These are phyloP conservation scores for Carassius auratus DNA, from an alignment of 2,113 vertebrate genomes.

Conservation along the genomic window DNA sequence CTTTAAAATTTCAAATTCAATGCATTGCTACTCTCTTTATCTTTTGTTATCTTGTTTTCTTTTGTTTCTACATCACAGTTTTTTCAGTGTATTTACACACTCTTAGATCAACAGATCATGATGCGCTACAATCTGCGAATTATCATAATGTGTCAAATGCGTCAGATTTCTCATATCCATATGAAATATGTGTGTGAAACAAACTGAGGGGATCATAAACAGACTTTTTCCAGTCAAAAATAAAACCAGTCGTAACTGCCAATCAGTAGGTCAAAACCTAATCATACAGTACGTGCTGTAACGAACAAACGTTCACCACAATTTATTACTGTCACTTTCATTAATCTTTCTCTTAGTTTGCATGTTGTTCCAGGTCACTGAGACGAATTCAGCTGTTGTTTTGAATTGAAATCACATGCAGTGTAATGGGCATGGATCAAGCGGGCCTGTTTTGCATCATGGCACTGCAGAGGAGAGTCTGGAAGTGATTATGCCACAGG, in stretches of 20 bases:
- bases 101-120: neutral
- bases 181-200: neutral
- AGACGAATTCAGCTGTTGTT: neutral
- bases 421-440: neutral
- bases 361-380: constrained; percentile 10
- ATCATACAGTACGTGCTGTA: neutral
- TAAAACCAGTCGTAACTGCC: neutral
- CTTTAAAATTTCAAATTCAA: no score
- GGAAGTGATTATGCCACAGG: constrained; percentile 28
- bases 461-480: constrained; percentile 15
- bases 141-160: neutral
- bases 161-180: neutral
- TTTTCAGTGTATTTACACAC: neutral
- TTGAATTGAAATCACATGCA: neutral
- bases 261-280: neutral
- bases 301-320: neutral
- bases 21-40: no score
- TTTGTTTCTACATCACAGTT: no score
- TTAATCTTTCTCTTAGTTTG: neutral
- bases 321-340: neutral
- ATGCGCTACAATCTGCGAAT: neutral
- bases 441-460: constrained; percentile 27
- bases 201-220: no score
- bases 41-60: no score
- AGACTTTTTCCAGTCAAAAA: neutral